Conservation (phyloP, 2,888 invertebrate species). For the Sisyra nigra region DNA sequence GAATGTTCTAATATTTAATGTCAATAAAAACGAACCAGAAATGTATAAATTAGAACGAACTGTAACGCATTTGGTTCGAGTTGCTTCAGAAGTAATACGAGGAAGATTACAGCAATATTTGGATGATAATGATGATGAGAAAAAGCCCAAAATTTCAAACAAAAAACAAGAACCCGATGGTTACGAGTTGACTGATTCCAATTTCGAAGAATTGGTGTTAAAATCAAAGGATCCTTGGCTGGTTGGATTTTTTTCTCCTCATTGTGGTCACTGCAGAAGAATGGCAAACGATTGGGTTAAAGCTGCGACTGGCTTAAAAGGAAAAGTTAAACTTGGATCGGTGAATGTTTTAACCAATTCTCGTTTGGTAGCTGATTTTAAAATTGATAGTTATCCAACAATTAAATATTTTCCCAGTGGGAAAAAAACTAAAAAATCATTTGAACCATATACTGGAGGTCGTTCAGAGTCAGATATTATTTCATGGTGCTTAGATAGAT, state of each 20-base stretch:
- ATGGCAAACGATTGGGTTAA: slow-evolving; percentile 92
- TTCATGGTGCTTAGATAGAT: slow-evolving; percentile 71
- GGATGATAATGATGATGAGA: slow-evolving; percentile 31
- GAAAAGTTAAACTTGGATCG: slow-evolving; percentile 91
- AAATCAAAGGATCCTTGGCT: slow-evolving; percentile 93
- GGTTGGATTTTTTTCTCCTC: slow-evolving; percentile 95
- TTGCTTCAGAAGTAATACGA: slow-evolving; percentile 58
- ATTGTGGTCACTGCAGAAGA: slow-evolving; percentile 96
- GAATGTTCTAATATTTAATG: slow-evolving; percentile 86
- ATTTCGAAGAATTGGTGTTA: slow-evolving; percentile 84
- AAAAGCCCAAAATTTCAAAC: slow-evolving; percentile 14
- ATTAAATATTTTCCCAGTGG: slow-evolving; percentile 82
- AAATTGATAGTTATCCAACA: slow-evolving; percentile 88
- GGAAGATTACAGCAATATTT: slow-evolving; percentile 55
- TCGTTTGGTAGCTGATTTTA: slow-evolving; percentile 63
- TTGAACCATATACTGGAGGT: slow-evolving; percentile 83
- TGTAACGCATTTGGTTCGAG: slow-evolving; percentile 74
- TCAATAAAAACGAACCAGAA: slow-evolving; percentile 64
- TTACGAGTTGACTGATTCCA: slow-evolving; percentile 85
- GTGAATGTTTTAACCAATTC: slow-evolving; percentile 90
- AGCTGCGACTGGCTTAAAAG: slow-evolving; percentile 88
- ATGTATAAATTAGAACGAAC: slow-evolving; percentile 76
- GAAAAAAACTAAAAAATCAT: slow-evolving; percentile 48
- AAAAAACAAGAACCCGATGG: slow-evolving; percentile 38
- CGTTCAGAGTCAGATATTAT: slow-evolving; percentile 79